Evolutionary conservation across 37 sponge, comb jelly and placozoan genomes (phyloP).

Genomic region (Haliclona indistincta): DNA sequence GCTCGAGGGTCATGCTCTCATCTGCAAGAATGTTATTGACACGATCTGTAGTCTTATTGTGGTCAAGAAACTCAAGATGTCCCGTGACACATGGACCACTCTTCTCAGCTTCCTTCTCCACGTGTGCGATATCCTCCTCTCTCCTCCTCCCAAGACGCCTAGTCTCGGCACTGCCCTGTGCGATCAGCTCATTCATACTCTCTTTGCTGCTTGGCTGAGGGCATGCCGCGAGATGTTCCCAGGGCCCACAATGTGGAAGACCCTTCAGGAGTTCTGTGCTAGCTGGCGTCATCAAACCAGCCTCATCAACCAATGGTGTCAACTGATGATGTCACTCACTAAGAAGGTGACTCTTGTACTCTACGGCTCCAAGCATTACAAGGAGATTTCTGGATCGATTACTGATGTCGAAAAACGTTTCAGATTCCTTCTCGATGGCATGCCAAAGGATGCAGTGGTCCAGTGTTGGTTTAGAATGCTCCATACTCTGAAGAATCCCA

Average conservation of each 20-base stretch:
- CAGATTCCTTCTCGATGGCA: background rate
- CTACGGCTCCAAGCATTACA: conserved; percentile 55
- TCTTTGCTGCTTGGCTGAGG: conserved; percentile 77
- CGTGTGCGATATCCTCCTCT: conserved; percentile 48
- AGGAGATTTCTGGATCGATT: background rate
- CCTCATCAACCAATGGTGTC: conserved; percentile 71
- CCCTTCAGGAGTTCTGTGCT: conserved; percentile 63
- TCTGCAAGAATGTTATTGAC: conserved; percentile 59
- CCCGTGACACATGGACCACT: conserved; percentile 52
- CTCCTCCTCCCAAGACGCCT: conserved; percentile 51
- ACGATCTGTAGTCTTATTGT: conserved; percentile 21
- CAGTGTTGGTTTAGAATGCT: conserved; percentile 91
- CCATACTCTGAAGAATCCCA: conserved; percentile 86
- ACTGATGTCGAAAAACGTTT: conserved; percentile 24
- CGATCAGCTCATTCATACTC: conserved; percentile 44
- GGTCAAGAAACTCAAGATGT: conserved; percentile 13
- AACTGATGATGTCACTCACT: conserved; percentile 59
- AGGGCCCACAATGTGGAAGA: conserved; percentile 79
- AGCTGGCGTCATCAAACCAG: conserved; percentile 81
- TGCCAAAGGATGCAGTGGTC: conserved; percentile 49
- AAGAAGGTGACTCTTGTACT: conserved; percentile 47
- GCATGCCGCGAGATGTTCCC: conserved; percentile 68
- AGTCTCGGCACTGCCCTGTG: conserved; percentile 60
- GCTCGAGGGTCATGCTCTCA: conserved; percentile 40
- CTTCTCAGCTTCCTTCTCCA: conserved; percentile 46